phyloP scores from a whole-genome alignment of 2,113 vertebrate genomes.

The Odontophorus gujanensis region DNA sequence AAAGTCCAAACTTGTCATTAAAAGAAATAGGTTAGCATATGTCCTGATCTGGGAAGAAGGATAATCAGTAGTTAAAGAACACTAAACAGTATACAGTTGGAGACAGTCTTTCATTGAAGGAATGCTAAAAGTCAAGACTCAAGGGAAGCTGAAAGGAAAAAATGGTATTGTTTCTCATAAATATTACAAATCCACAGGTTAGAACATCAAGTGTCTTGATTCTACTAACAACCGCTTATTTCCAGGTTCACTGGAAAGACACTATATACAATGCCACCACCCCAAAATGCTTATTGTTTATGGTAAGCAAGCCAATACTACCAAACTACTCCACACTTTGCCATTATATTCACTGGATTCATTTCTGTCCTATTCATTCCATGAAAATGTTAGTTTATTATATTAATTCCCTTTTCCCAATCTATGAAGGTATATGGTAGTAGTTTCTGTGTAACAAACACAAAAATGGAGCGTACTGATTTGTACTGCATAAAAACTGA shows the following conservation, averaged over 20 bases:
- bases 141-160: background rate
- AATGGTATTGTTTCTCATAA: background rate
- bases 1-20: background rate
- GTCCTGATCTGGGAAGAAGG: background rate
- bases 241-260: background rate
- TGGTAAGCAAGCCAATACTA: background rate
- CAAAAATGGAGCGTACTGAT: background rate
- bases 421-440: background rate
- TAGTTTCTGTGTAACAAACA: background rate
- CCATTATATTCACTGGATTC: background rate
- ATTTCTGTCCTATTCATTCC: background rate
- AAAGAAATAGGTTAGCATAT: constrained; percentile 11
- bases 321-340: background rate
- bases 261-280: too few species aligned
- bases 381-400: background rate
- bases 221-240: background rate
- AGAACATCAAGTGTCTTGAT: background rate
- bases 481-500: background rate
- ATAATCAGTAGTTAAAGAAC: constrained; percentile 32
- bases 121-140: background rate
- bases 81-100: background rate
- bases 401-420: background rate
- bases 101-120: background rate
- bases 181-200: background rate
- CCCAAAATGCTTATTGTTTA: background rate